These are phyloP conservation scores for Campoplex nolae DNA, from an alignment of 2,888 invertebrate species.

Conservation along the genomic window DNA sequence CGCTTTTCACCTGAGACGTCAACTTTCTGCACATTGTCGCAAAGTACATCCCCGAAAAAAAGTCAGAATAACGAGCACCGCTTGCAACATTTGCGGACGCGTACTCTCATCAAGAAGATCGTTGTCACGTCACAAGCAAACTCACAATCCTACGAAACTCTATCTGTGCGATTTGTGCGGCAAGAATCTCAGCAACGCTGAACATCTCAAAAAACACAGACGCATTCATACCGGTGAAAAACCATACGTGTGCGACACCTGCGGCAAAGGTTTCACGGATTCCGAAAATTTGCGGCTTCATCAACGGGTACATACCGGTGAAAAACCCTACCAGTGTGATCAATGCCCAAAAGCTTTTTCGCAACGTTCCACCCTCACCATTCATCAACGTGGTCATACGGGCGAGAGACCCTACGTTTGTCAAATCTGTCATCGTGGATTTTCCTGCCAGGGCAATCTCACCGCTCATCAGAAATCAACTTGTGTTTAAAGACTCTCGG, in stretches of 20 bases:
- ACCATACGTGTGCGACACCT: constrained; percentile 64
- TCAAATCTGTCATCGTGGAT: constrained; percentile 83
- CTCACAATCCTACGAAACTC: constrained; percentile 82
- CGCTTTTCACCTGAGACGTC: constrained; percentile 79
- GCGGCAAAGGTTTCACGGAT: constrained; percentile 76
- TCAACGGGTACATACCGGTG: constrained; percentile 85
- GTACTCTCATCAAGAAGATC: constrained; percentile 81
- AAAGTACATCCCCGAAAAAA: constrained; percentile 79
- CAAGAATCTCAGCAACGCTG: constrained; percentile 85
- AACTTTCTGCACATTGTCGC: constrained; percentile 81
- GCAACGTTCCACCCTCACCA: constrained; percentile 85
- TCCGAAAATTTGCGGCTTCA: constrained; percentile 85
- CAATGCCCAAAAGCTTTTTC: constrained; percentile 86
- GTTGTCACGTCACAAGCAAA: constrained; percentile 81
- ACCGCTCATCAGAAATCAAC: constrained; percentile 84
- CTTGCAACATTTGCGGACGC: constrained; percentile 83
- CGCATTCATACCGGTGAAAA: constrained; percentile 77
- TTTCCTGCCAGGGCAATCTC: constrained; percentile 84
- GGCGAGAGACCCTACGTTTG: constrained; percentile 85
- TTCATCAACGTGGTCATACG: constrained; percentile 85
- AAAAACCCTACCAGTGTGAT: constrained; percentile 85
- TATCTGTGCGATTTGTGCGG: constrained; percentile 86
- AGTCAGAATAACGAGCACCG: constrained; percentile 81
- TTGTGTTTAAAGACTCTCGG: constrained; percentile 76
- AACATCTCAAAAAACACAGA: constrained; percentile 85